These are phyloP conservation scores for Pachyseris speciosa DNA, from an alignment of 64 coral and sea anemone species.

Conservation along the genomic window DNA sequence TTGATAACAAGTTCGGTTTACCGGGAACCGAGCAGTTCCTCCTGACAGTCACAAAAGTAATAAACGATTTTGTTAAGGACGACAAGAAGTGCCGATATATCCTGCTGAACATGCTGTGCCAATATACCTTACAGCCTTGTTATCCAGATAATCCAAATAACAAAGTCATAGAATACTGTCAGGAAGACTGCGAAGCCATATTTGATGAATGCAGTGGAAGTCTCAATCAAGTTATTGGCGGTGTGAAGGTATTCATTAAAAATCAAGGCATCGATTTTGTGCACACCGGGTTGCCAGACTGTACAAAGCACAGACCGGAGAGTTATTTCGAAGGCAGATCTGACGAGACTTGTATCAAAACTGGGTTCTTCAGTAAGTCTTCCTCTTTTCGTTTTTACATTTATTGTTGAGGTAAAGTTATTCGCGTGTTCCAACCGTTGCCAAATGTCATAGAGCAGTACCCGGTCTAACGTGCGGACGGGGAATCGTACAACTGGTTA, in stretches of 20 bases:
- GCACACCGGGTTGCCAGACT: slow-evolving; percentile 85
- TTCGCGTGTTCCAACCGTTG: not conserved
- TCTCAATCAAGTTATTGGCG: slow-evolving; percentile 76
- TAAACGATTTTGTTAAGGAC: slow-evolving; percentile 14
- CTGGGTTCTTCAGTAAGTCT: slow-evolving; percentile 93
- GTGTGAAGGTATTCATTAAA: slow-evolving; percentile 34
- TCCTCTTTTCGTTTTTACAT: not conserved
- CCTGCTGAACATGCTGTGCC: slow-evolving; percentile 78
- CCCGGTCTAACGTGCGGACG: no score
- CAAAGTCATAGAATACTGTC: slow-evolving; percentile 63
- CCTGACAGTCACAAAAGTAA: not conserved
- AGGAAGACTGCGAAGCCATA: slow-evolving; percentile 83
- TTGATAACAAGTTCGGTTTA: slow-evolving; percentile 87
- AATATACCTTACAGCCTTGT: slow-evolving; percentile 87
- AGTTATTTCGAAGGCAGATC: slow-evolving; percentile 21
- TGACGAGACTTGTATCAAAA: slow-evolving; percentile 69
- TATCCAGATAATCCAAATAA: slow-evolving; percentile 54
- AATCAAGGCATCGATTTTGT: slow-evolving; percentile 57
- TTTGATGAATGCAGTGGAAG: slow-evolving; percentile 50
- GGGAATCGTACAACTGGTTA: not conserved
- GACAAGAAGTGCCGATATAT: slow-evolving; percentile 51
- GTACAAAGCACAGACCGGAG: slow-evolving; percentile 20
- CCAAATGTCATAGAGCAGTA: not conserved
- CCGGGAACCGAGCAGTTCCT: slow-evolving; percentile 63
- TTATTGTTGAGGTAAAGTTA: not conserved